Percentiles rank a stretch among this genome's conserved stretches.
These are phyloP conservation scores for Drosophila sulfurigaster DNA, from an alignment of 1,140 invertebrate species.

Conservation along the genomic window DNA sequence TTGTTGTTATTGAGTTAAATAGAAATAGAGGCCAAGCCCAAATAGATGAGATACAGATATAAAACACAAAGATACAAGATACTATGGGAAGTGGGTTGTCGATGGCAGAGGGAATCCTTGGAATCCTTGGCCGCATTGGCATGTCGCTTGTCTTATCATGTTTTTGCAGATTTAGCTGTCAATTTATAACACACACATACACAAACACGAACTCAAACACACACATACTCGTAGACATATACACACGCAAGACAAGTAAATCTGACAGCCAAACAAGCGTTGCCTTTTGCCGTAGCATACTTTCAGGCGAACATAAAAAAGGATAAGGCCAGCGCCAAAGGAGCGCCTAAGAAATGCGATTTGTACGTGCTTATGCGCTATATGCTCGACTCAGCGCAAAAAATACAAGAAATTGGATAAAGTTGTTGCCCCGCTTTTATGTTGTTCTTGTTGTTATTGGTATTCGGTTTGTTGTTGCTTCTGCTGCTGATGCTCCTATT, in stretches of 20 bases:
- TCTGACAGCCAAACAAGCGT: slow-evolving; percentile 79
- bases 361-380: slow-evolving; percentile 82
- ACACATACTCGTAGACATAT: slow-evolving; percentile 6
- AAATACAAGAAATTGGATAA: slow-evolving; percentile 74
- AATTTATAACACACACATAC: slow-evolving; percentile 67
- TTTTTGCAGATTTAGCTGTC: slow-evolving; percentile 84
- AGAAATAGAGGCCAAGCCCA: slow-evolving; percentile 51
- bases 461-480: neutral
- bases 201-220: slow-evolving; percentile 30
- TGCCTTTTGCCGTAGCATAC: slow-evolving; percentile 58
- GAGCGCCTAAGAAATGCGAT: slow-evolving; percentile 80
- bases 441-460: slow-evolving; percentile 3
- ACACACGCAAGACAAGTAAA: slow-evolving; percentile 69
- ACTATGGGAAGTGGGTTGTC: slow-evolving; percentile 20
- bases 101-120: slow-evolving; percentile 43
- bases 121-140: slow-evolving; percentile 74
- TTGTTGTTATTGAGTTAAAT: slow-evolving; percentile 70
- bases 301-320: slow-evolving; percentile 65
- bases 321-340: slow-evolving; percentile 57
- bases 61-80: slow-evolving; percentile 46
- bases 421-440: slow-evolving; percentile 52
- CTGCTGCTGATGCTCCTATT: neutral
- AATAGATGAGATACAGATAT: slow-evolving; percentile 58
- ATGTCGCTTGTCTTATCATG: slow-evolving; percentile 83
- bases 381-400: slow-evolving; percentile 77